These are phyloP conservation scores for Teleogryllus oceanicus DNA, from an alignment of 2,888 invertebrate genomes.

Conservation along the genomic window DNA sequence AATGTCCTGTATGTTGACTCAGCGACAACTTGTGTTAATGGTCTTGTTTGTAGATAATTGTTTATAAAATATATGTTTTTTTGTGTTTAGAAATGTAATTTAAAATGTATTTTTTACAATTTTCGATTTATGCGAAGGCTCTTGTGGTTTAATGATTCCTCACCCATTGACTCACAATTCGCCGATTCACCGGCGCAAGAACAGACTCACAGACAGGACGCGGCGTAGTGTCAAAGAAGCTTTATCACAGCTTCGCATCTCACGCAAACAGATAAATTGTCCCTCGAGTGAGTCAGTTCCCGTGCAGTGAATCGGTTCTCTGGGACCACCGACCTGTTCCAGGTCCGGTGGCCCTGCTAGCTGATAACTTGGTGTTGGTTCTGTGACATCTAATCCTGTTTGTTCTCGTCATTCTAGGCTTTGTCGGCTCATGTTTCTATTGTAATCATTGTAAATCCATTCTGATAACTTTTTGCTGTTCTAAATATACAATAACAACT, in stretches of 20 bases:
- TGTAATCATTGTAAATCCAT: conserved; percentile 1
- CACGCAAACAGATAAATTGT: neutral
- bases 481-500: conserved; percentile 3
- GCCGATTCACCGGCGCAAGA: neutral
- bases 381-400: conserved; percentile 10
- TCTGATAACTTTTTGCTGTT: conserved; percentile 11
- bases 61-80: neutral
- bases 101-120: conserved; percentile 11
- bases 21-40: neutral
- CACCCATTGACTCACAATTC: neutral
- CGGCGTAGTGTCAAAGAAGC: too few species aligned
- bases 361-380: conserved; percentile 4
- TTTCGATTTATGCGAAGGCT: neutral
- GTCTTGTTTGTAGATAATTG: neutral
- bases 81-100: neutral
- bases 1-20: neutral
- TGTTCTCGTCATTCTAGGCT: conserved; percentile 5
- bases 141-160: neutral
- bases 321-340: neutral
- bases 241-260: neutral
- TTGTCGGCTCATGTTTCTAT: conserved; percentile 9
- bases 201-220: neutral
- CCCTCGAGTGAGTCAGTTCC: neutral
- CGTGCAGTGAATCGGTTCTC: neutral
- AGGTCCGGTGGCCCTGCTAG: neutral